Base-by-base conservation (phyloP, 2,888 invertebrate genomes). In the Criorhina ranunculi region DNA sequence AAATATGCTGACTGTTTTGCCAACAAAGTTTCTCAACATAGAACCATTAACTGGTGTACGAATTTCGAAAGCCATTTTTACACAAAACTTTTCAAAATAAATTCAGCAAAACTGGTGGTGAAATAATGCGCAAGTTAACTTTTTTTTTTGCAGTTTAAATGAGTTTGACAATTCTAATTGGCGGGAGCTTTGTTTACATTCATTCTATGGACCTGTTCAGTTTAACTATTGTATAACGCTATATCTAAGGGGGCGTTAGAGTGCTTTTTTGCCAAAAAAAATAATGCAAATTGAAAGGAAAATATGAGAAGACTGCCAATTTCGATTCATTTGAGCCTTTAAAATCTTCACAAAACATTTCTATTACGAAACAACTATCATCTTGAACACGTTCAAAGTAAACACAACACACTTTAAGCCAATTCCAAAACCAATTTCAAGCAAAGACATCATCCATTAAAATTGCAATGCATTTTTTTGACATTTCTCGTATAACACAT, bases 1-100 rank as follows among this genome's bases (percentile, higher is more conserved):
- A 87, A 91, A 89, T 4, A 92, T 90, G 86, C 91, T 91, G 0
- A 92, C 87, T 3, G 87, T 88, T 79, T 91, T 88, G 0, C 91
- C 91, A 11, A 88, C 64, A 69, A 89, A 90, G 64, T 90, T 88
- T 8, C 90, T 89, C 0, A 92, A 75, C 88, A 91, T 88, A 7
- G 87, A 87, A 5, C 90, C 91, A 76, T 91, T 92, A 0, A 91
- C 80, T 5, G 90, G 79, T 0, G 88, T 88, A 0, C 91, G 90
- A 0, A 88, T 59, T 81, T 91, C 90, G 69, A 91, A 91, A 46
- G 87, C 59, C 89, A 89, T 90, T 72, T 82, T 92, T 92, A 12
- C 1, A 2, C 8, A 44, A 0, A 35, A 29, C 46, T 75, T 72
- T 44, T 60, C 7, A 64, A 76, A 17, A 11, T 31, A 42, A 44